These are phyloP conservation scores for Drosophila ohnishii DNA, from an alignment of 1,140 invertebrate genomes.

Conservation along the genomic window DNA sequence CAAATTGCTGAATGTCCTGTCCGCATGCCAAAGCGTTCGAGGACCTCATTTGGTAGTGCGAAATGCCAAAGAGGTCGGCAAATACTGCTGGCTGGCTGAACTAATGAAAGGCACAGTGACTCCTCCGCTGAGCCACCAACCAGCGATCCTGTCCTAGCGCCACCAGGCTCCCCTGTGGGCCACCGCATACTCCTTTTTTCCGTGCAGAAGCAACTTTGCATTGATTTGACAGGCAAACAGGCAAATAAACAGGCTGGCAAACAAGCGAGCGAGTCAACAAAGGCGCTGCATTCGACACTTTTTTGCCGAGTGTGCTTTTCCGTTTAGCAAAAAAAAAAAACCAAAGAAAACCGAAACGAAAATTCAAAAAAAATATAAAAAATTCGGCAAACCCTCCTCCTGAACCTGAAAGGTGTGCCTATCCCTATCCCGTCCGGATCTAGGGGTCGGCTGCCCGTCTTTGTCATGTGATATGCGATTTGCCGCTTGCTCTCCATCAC, in stretches of 20 bases:
- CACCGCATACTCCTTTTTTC: background rate
- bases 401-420: slow-evolving; percentile 28
- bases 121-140: background rate
- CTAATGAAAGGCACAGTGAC: slow-evolving; percentile 50
- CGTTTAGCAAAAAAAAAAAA: slow-evolving; percentile 32
- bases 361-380: background rate
- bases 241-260: slow-evolving; percentile 53
- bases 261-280: slow-evolving; percentile 57
- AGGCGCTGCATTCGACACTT: slow-evolving; percentile 14
- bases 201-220: background rate
- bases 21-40: slow-evolving; percentile 10
- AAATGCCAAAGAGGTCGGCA: slow-evolving; percentile 36
- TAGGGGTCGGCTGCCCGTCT: slow-evolving; percentile 32
- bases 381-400: background rate
- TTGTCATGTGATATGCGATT: slow-evolving; percentile 62
- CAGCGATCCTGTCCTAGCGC: background rate
- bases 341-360: background rate
- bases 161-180: slow-evolving; percentile 16
- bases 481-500: slow-evolving; percentile 47
- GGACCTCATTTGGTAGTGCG: slow-evolving; percentile 36
- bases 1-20: slow-evolving; percentile 14
- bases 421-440: slow-evolving; percentile 41
- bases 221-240: slow-evolving; percentile 47
- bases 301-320: slow-evolving; percentile 50
- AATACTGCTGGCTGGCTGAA: slow-evolving; percentile 14